Base-by-base conservation (phyloP, 2,888 invertebrate genomes). In the Drosophila quasianomalipes region DNA sequence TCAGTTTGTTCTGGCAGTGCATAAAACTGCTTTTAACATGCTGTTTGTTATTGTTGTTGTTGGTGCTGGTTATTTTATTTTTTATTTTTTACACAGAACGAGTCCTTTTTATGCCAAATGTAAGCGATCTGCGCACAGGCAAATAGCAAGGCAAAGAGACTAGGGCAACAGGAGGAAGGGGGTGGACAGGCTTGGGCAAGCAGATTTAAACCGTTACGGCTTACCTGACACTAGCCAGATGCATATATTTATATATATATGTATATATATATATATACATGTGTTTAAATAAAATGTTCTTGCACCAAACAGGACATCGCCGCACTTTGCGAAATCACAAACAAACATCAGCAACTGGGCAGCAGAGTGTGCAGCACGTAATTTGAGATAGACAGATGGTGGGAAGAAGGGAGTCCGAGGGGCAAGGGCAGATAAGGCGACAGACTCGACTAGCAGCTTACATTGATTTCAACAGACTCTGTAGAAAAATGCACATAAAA, bases 21-120 rank as follows among this genome's bases (percentile, higher is more conserved):
- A 86, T 86, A 89, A 89, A 85, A 87, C 85, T 70, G 80, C 84
- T 85, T 89, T 89, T 75, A 89, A 85, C 90, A 87, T 80, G 85
- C 73, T 72, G 72, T 76, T 74, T 75, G 72, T 68, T 74, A 65
- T 59, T 76, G 51, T 60, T 70, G 30, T 65, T 72, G 44, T 33
- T 57, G 30, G 47, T 57, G 52, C 5, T 37, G 37, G 37, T 41
- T 41, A 22, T 44, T 44, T 7, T 37, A 37, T 37, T 39, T 35
- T 47, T n/a, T 58, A 62, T 61, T 70, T 79, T 58, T 64, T 44
- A 53, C 30, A 69, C 67, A 52, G 6, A 33, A 30, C 62, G 70
- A 83, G 70, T 75, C 88, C 89, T 87, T 89, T 85, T 86, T 80
- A 89, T 89, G 85, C 78, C 85, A 85, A 89, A 80, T 87, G 89